These are phyloP conservation scores for Stomatorhinus ivindoensis DNA, from an alignment of 2,113 vertebrate genomes.

Conservation along the genomic window DNA sequence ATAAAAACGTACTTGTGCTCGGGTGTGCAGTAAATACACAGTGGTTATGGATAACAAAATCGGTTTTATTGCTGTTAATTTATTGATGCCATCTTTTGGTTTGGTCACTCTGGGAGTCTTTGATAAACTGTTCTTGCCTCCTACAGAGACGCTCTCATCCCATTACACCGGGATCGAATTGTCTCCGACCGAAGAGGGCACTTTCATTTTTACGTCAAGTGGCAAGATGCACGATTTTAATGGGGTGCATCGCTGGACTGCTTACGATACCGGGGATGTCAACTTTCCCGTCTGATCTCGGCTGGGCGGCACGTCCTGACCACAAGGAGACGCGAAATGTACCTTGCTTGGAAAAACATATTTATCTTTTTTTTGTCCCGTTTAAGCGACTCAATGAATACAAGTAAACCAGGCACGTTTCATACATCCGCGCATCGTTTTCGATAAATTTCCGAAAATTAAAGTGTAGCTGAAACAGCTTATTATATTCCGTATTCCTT, in stretches of 20 bases:
- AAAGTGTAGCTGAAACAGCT: not conserved
- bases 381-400: not conserved
- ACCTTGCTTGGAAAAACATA: not conserved
- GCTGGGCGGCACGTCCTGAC: not conserved
- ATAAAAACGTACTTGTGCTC: not conserved
- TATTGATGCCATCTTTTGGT: slow-evolving; percentile 48
- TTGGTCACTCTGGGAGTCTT: slow-evolving; percentile 23
- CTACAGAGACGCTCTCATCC: slow-evolving; percentile 36
- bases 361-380: not conserved
- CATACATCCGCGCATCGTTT: not conserved
- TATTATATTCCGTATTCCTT: not conserved
- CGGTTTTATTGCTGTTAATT: slow-evolving; percentile 35
- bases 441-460: not conserved
- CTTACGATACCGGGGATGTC: not conserved
- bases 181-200: slow-evolving; percentile 29
- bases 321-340: not conserved
- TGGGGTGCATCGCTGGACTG: not conserved
- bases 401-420: not conserved
- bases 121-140: slow-evolving; percentile 28
- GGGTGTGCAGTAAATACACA: slow-evolving; percentile 19
- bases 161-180: slow-evolving; percentile 25
- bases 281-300: not conserved
- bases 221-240: slow-evolving; percentile 25
- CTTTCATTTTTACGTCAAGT: slow-evolving; percentile 48
- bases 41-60: slow-evolving; percentile 43